Evolutionary conservation across 2,797 vertebrate genomes (phyloP).

Genomic region (Valencia hispanica): DNA sequence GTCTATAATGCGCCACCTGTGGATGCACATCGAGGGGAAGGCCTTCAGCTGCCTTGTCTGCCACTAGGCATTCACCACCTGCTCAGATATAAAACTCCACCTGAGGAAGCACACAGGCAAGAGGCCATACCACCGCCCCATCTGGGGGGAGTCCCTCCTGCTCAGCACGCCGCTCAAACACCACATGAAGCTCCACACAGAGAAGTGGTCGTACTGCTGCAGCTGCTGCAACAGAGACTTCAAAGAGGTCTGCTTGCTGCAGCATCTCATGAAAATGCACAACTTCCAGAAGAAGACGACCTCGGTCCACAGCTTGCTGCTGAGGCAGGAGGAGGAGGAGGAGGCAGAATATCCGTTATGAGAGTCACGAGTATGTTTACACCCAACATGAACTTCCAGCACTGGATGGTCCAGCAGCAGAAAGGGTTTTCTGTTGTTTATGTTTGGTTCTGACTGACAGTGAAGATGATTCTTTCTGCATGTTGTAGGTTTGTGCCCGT

Average conservation of each 20-base stretch:
- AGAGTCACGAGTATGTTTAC: no score
- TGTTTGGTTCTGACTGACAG: no score
- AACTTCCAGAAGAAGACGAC: conserved; percentile 7
- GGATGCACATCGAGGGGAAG: conserved; percentile 19
- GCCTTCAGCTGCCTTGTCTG: conserved; percentile 30
- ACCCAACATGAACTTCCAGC: no score
- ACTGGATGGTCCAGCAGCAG: no score
- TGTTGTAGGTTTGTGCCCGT: no score
- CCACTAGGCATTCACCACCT: conserved; percentile 21
- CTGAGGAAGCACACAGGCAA: conserved; percentile 32
- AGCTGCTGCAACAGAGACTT: conserved; percentile 14
- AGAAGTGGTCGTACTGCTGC: conserved; percentile 32
- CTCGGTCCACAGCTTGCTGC: no score
- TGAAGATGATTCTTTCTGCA: no score
- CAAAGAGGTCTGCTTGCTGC: conserved; percentile 18
- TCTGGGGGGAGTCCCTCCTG: conserved; percentile 20
- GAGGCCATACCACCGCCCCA: conserved; percentile 15
- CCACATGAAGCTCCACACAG: conserved; percentile 35
- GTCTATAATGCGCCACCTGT: conserved; percentile 29
- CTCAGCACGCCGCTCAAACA: conserved; percentile 40
- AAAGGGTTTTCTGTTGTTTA: no score
- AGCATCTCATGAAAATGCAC: conserved; percentile 19
- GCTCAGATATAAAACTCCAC: conserved; percentile 37
- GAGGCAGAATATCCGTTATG: background rate
- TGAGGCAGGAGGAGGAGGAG: no score